Evolutionary conservation across 2,113 vertebrate genomes (phyloP), one percentile per base, ranked within the genome.

Genomic region (Martes martes): DNA sequence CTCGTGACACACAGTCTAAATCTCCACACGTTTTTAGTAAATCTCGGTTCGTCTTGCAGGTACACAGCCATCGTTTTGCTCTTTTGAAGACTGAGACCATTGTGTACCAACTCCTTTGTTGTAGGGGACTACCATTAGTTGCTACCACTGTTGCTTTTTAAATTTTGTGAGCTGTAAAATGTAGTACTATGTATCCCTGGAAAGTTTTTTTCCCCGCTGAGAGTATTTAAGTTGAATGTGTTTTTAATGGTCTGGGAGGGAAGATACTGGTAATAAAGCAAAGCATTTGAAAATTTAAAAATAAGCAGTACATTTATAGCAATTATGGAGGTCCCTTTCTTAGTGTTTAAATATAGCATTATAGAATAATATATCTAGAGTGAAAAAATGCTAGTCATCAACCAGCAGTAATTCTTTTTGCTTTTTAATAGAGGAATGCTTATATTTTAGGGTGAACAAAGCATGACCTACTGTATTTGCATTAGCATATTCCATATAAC

Each of bases 121-220:
- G 94, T 59, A 78, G 19, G 19, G 36, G 24, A 28, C 9, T 92
- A 36, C 86, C 55, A 80, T 89, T 95, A 57, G 63, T 73, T 89
- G 65, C 76, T 91, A 94, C 79, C 76, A 65, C 26, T 91, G 78
- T 55, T 96, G 55, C 59, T 96, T 97, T 97, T 82, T 83, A 94
- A 92, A 93, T 82, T 97, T 91, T 95, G 69, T 97, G 89, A 97
- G 85, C 85, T 97, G 45, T 94, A 98, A 97, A 98, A 96, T 91
- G 31, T 21, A 67, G 89, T 67, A 39, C 28, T 95, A 55, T 94
- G 63, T 95, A 95, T 98, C 97, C 85, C 61, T 89, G 23, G 47
- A 59, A 86, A 63, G 45, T 89, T 97, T 39, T 73, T 88, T 28
- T 73, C 73, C 39, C 55, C 67, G 76, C 89, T 87, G 65, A 93